Evolutionary conservation across 2,113 vertebrate species (phyloP).

Genomic region (Indicator maculatus): DNA sequence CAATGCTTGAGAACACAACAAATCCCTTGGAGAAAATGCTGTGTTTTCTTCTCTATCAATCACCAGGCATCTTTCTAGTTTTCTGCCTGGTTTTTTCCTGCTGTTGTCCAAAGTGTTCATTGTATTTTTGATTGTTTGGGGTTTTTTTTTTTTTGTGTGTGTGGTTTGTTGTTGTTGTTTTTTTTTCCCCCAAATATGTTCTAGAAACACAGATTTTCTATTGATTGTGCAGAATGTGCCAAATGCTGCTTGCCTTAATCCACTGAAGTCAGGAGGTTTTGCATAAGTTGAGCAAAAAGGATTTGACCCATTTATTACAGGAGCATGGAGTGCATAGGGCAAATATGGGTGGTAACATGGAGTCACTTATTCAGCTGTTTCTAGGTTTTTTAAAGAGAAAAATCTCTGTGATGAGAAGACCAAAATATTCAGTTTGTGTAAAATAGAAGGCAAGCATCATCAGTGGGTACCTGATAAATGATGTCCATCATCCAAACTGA

Average conservation of each 20-base stretch:
- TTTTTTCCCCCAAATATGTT: background rate
- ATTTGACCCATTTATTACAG: constrained; percentile 42
- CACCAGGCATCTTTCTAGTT: background rate
- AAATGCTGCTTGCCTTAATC: constrained; percentile 11
- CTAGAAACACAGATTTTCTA: background rate
- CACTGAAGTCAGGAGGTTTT: constrained; percentile 11
- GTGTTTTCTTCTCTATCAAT: background rate
- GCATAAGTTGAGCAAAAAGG: constrained; percentile 16
- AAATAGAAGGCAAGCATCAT: background rate
- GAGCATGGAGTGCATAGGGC: background rate
- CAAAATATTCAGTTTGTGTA: background rate
- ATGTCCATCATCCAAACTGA: background rate
- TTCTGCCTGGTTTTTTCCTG: background rate
- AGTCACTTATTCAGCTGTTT: background rate
- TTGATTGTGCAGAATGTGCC: background rate
- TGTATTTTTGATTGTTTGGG: background rate
- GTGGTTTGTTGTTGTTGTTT: too few species aligned
- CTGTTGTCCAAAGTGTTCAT: background rate
- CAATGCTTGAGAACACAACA: background rate
- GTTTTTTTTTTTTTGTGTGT: too few species aligned
- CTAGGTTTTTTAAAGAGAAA: background rate
- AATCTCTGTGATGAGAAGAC: background rate
- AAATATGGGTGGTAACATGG: background rate
- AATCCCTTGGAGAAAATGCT: constrained; percentile 26
- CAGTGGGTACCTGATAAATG: background rate